Conservation (phyloP, 2,888 invertebrate genomes). For the Diarsia brunnea region DNA sequence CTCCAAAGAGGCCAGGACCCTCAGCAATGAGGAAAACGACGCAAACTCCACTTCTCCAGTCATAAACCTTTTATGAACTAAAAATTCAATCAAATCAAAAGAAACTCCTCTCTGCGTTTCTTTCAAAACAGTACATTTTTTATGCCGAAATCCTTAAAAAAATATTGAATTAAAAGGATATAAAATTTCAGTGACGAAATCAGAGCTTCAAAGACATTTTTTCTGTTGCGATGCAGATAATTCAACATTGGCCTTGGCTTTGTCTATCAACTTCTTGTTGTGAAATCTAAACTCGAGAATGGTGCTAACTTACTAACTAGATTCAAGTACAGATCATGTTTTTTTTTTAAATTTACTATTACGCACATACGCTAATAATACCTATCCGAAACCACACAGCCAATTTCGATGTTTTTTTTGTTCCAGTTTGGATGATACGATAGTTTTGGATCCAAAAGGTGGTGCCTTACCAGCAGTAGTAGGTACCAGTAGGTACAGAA, state of each 20-base stretch:
- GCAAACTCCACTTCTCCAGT: not conserved
- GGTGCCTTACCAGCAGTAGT: not conserved
- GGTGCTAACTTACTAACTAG: not conserved
- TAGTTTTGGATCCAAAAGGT: not conserved
- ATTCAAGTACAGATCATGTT: not conserved
- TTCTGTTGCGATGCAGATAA: conserved; percentile 31
- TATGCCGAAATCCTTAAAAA: conserved; percentile 28
- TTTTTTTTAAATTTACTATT: not conserved
- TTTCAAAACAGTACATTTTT: conserved; percentile 2
- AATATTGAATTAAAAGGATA: conserved; percentile 40
- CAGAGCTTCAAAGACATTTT: conserved; percentile 33
- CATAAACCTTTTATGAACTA: not conserved
- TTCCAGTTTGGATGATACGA: not conserved
- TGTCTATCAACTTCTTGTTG: conserved; percentile 1
- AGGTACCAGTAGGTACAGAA: not conserved
- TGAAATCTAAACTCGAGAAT: conserved; percentile 9
- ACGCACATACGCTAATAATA: not conserved
- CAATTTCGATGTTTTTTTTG: not conserved
- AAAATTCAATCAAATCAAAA: not conserved
- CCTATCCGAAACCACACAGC: not conserved
- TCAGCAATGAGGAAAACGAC: no score
- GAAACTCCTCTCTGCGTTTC: not conserved
- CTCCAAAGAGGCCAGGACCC: no score
- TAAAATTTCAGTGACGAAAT: conserved; percentile 40
- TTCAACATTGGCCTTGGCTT: conserved; percentile 22